Conservation (phyloP, 2,113 vertebrate species). For the Aldabrachelys gigantea region DNA sequence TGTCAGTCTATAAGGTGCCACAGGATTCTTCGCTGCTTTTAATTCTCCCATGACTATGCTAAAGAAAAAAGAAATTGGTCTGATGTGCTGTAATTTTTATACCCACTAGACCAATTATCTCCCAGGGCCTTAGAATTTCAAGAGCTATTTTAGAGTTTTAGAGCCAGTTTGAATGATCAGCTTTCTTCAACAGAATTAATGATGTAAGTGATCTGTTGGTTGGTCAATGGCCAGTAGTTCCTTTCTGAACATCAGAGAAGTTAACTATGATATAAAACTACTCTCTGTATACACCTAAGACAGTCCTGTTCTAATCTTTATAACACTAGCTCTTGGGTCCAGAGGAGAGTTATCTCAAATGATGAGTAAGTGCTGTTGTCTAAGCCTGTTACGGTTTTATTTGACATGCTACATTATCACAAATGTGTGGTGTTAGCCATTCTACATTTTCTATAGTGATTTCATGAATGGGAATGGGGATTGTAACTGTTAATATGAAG, state of each 20-base stretch:
- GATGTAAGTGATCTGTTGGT: background rate
- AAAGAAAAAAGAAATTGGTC: background rate
- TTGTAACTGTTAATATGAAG: background rate
- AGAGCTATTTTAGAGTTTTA: rapidly evolving
- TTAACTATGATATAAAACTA: rapidly evolving
- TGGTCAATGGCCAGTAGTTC: background rate
- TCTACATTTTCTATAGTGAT: background rate
- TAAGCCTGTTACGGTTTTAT: background rate
- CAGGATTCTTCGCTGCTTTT: background rate
- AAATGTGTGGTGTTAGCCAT: background rate
- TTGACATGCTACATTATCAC: background rate
- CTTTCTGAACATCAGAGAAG: background rate
- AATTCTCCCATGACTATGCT: rapidly evolving
- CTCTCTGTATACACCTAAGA: rapidly evolving
- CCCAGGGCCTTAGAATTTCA: background rate
- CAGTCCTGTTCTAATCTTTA: background rate
- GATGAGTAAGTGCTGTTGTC: background rate
- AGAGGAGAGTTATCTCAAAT: background rate
- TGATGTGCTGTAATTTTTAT: background rate
- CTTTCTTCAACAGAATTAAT: background rate
- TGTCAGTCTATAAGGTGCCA: too few species aligned
- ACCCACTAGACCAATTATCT: background rate
- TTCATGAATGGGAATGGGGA: background rate
- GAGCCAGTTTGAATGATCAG: background rate
- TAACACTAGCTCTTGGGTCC: background rate